Conservation (phyloP, 2,888 invertebrate species). For the Melinaea menophilus region DNA sequence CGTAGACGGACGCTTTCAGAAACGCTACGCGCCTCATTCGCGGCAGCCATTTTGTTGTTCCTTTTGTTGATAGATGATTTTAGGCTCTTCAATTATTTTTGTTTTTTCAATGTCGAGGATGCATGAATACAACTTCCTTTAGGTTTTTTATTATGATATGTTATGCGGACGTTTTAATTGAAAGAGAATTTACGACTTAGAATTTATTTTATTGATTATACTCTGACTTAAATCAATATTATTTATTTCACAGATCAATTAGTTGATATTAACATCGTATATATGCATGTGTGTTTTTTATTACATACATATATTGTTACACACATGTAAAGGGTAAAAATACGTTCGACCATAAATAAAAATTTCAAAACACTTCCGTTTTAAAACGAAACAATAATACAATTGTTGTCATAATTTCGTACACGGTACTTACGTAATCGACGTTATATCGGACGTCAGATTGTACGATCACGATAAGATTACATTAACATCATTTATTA, state of each 20-base stretch:
- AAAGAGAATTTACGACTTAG: constrained; percentile 22
- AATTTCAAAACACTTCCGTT: neutral
- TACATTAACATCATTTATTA: neutral
- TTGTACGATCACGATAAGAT: neutral
- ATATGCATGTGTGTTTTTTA: too few relatives aligned
- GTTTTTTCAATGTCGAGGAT: constrained; percentile 25
- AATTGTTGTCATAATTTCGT: neutral
- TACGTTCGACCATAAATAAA: constrained; percentile 1
- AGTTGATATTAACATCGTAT: too few relatives aligned
- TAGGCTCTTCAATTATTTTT: constrained; percentile 35
- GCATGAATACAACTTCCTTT: constrained; percentile 29
- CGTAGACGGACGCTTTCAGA: constrained; percentile 76
- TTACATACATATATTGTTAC: too few relatives aligned
- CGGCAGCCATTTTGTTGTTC: constrained; percentile 69
- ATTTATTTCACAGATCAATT: too few relatives aligned
- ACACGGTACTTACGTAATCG: neutral
- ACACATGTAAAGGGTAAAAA: too few relatives aligned
- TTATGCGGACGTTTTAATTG: neutral
- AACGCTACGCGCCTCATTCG: constrained; percentile 64
- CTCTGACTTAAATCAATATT: too few relatives aligned
- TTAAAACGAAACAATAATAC: constrained; percentile 1
- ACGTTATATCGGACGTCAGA: neutral
- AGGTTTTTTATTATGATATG: constrained; percentile 6
- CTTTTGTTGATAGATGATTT: constrained; percentile 60
- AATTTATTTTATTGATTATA: constrained; percentile 20